phyloP scores from a whole-genome alignment of 2,797 vertebrate genomes.

The Bovichtus variegatus region DNA sequence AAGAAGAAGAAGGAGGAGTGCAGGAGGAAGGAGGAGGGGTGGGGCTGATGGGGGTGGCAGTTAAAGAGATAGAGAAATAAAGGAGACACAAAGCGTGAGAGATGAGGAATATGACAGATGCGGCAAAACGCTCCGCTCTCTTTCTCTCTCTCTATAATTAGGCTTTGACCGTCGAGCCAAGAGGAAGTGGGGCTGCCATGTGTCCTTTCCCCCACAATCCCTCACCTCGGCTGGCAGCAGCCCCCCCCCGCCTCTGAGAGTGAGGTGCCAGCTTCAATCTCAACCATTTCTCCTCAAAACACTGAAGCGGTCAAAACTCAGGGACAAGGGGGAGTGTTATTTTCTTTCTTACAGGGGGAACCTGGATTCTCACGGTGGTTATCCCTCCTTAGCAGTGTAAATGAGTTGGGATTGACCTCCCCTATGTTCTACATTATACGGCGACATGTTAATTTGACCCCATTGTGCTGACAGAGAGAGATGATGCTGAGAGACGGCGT shows the following conservation, averaged over 20 bases:
- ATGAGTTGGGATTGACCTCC: conserved; percentile 70
- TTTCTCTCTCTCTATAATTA: conserved; percentile 84
- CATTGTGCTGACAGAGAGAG: conserved; percentile 44
- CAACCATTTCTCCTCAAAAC: conserved; percentile 85
- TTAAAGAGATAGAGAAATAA: conserved; percentile 52
- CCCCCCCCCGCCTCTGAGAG: conserved; percentile 76
- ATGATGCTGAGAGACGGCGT: neutral
- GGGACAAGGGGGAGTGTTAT: neutral
- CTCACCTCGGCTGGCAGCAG: conserved; percentile 84
- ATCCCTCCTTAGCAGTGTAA: conserved; percentile 69
- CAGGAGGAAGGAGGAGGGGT: conserved; percentile 6
- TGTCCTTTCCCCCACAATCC: conserved; percentile 90
- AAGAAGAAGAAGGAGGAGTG: conserved; percentile 13
- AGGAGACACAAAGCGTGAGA: conserved; percentile 58
- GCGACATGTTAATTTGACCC: conserved; percentile 85
- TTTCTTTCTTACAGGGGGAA: conserved; percentile 35
- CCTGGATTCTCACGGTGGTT: conserved; percentile 48
- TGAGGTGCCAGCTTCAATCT: conserved; percentile 92
- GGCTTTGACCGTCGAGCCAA: conserved; percentile 84
- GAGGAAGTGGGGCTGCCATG: conserved; percentile 92
- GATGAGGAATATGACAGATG: conserved; percentile 60
- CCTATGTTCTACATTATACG: conserved; percentile 37
- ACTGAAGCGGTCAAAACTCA: conserved; percentile 17
- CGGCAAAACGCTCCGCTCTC: conserved; percentile 83
- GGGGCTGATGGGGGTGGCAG: neutral